Conservation (phyloP, 2,797 vertebrate genomes). For the Pseudochaenichthys georgianus region DNA sequence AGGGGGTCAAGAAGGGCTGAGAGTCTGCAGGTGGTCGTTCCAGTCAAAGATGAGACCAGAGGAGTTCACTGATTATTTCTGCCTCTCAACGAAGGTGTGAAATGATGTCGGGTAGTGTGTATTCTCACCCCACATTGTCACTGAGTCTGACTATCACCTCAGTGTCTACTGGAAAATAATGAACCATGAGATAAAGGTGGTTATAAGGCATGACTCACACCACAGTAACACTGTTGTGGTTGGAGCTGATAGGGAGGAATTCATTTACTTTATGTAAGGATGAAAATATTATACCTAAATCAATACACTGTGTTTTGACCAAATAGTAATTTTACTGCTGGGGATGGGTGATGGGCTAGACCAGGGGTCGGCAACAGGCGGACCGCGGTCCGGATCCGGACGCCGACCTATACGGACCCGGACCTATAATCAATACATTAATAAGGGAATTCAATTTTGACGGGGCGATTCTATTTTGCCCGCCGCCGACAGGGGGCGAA, state of each 20-base stretch:
- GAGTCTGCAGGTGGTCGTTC: not conserved
- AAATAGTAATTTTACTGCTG: not conserved
- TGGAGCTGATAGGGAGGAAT: fast-evolving
- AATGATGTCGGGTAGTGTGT: not conserved
- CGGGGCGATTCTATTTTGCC: too few species aligned
- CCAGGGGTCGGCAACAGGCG: too few species aligned
- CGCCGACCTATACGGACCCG: too few species aligned
- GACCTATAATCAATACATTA: too few species aligned
- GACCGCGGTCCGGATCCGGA: too few species aligned
- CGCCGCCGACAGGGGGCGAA: too few species aligned
- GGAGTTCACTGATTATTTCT: constrained; percentile 7
- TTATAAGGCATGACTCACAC: not conserved
- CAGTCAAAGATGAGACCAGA: not conserved
- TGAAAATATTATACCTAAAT: not conserved
- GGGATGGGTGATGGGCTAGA: too few species aligned
- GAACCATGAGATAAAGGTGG: not conserved
- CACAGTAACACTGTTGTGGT: not conserved
- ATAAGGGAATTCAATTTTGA: too few species aligned
- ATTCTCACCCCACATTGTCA: not conserved
- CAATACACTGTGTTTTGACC: not conserved
- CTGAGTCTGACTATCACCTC: not conserved
- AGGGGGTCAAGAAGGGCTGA: not conserved
- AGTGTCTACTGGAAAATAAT: constrained; percentile 14
- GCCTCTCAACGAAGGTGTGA: not conserved
- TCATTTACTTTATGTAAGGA: not conserved